Conservation (phyloP, 2,113 vertebrate genomes). For the Cheilinus undulatus region DNA sequence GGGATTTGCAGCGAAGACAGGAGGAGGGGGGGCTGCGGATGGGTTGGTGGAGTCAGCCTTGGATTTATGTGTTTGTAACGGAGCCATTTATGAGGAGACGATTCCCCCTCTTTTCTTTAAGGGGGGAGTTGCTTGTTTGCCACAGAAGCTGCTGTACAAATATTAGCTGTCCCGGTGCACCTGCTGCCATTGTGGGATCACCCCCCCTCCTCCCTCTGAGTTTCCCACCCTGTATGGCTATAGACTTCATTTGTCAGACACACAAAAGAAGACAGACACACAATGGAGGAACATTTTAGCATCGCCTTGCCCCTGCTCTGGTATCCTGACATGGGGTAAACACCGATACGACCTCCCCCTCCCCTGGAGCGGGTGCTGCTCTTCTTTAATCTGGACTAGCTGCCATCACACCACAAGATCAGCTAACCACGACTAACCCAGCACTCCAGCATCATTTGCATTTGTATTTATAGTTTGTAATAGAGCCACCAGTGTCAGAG, state of each 20-base stretch:
- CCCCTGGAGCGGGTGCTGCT: constrained; percentile 53
- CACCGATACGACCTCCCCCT: constrained; percentile 38
- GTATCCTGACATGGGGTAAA: constrained; percentile 70
- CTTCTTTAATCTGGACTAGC: constrained; percentile 45
- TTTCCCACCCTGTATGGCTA: constrained; percentile 73
- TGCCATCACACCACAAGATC: constrained; percentile 42
- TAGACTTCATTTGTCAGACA: constrained; percentile 81
- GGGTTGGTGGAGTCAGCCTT: constrained; percentile 65
- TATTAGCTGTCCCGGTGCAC: constrained; percentile 81
- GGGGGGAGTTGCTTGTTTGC: constrained; percentile 74
- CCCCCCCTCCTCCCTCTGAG: constrained; percentile 51
- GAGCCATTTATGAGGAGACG: constrained; percentile 75
- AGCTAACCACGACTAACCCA: constrained; percentile 48
- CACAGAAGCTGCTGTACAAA: constrained; percentile 82
- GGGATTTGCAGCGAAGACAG: constrained; percentile 67
- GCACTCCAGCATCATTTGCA: constrained; percentile 62
- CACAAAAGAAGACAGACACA: constrained; percentile 78
- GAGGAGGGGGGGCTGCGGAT: constrained; percentile 28
- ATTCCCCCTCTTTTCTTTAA: constrained; percentile 72
- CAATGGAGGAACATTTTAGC: constrained; percentile 76
- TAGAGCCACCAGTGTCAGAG: constrained; percentile 26
- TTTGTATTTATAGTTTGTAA: constrained; percentile 59
- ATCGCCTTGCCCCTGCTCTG: constrained; percentile 48
- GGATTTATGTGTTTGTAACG: constrained; percentile 81
- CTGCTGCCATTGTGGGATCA: constrained; percentile 82